Conservation (phyloP, 2,797 vertebrate species). For the Danio aesculapii region DNA sequence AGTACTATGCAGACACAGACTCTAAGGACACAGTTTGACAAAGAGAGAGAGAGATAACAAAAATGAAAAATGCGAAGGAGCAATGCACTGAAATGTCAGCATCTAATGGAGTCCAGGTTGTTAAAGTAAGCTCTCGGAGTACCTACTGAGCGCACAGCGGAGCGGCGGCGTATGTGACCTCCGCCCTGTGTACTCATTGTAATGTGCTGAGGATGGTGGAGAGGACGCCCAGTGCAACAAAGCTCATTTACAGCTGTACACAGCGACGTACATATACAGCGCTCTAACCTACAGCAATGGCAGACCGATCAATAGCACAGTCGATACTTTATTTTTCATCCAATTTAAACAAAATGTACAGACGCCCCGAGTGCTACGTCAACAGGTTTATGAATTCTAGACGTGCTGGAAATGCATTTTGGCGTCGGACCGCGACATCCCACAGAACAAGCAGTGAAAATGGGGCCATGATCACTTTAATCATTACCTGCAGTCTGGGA, state of each 20-base stretch:
- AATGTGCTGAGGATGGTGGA: conserved; percentile 58
- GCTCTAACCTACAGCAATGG: conserved; percentile 41
- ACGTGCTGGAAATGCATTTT: conserved; percentile 47
- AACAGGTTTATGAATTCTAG: conserved; percentile 55
- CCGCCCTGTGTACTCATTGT: conserved; percentile 48
- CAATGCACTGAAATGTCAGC: conserved; percentile 49
- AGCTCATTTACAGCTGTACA: conserved; percentile 62
- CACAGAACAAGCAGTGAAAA: conserved; percentile 48
- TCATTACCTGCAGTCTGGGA: conserved; percentile 36
- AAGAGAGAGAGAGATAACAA: conserved; percentile 14
- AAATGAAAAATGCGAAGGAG: conserved; percentile 47
- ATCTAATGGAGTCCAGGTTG: conserved; percentile 51
- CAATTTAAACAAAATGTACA: conserved; percentile 56
- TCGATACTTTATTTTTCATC: conserved; percentile 63
- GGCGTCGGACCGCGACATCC: conserved; percentile 20
- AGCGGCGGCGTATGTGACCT: conserved; percentile 52
- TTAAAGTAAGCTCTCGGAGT: conserved; percentile 49
- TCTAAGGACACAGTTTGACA: conserved; percentile 21
- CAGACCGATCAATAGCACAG: conserved; percentile 54
- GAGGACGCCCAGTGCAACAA: conserved; percentile 56
- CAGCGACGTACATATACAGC: conserved; percentile 46
- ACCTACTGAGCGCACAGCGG: conserved; percentile 37
- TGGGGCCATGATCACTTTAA: conserved; percentile 48
- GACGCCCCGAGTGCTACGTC: conserved; percentile 37
- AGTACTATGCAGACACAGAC: conserved; percentile 20